Evolutionary conservation across 2,113 vertebrate species (phyloP).

Genomic region (Vulpes ferrilata): DNA sequence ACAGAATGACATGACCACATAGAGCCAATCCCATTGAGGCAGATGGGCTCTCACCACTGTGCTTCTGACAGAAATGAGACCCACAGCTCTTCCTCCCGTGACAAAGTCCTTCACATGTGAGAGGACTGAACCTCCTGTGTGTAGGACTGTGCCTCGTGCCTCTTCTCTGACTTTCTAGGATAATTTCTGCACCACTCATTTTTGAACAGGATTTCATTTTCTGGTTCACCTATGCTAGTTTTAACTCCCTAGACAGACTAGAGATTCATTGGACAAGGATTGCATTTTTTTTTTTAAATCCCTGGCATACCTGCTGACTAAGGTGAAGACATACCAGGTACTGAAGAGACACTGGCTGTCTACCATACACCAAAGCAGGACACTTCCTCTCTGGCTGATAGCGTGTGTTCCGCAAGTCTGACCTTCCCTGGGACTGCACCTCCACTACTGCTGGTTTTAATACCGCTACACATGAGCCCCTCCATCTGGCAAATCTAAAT

Average conservation of each 20-base stretch:
- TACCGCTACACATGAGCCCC: background rate
- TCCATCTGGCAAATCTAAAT: background rate
- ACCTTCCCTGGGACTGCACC: too few species aligned
- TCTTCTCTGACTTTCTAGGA: background rate
- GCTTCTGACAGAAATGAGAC: background rate
- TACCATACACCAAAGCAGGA: background rate
- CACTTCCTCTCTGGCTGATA: background rate
- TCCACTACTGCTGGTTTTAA: background rate
- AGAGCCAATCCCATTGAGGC: background rate
- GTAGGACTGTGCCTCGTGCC: background rate
- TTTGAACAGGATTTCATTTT: background rate
- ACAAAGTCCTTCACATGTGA: background rate
- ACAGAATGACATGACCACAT: background rate
- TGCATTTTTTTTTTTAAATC: background rate
- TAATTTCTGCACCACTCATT: background rate
- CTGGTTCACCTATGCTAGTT: background rate
- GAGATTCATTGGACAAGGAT: background rate
- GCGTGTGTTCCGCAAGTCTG: fast-evolving
- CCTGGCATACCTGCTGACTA: background rate
- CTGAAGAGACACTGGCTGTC: background rate
- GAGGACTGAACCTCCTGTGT: background rate
- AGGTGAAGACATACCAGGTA: background rate
- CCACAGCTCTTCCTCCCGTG: background rate
- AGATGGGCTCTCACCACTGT: background rate
- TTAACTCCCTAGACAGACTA: background rate